phyloP scores from a whole-genome alignment of 2,888 invertebrate species.

The Podabrus alpinus region DNA sequence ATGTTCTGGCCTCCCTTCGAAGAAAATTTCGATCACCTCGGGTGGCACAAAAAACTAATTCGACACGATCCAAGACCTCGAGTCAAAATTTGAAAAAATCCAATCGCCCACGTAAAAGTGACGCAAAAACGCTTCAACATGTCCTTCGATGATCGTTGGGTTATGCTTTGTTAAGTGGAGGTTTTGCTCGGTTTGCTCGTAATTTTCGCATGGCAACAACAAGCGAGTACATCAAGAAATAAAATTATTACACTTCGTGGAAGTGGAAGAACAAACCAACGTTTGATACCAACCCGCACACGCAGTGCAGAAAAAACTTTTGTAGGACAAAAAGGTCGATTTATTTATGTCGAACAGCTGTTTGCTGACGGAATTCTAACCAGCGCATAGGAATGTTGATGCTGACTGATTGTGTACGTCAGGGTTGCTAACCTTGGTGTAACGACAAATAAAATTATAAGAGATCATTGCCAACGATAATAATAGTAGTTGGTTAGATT shows the following conservation, averaged over 20 bases:
- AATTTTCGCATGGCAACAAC: not conserved
- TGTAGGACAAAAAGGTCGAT: conserved; percentile 32
- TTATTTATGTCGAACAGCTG: conserved; percentile 36
- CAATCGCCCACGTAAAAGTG: not conserved
- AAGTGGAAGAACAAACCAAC: conserved; percentile 2
- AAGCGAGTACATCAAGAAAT: not conserved
- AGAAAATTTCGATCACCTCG: not conserved
- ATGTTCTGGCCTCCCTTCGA: not conserved
- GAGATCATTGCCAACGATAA: not conserved
- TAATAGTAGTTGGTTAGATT: not conserved
- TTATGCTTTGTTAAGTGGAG: not conserved
- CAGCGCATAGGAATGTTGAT: conserved; percentile 4
- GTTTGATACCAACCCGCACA: not conserved
- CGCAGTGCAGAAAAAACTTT: conserved; percentile 7
- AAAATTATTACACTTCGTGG: not conserved
- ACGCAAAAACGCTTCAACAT: not conserved
- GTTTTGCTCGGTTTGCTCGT: not conserved
- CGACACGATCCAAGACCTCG: not conserved
- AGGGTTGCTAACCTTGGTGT: conserved; percentile 26
- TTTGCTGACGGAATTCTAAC: conserved; percentile 22
- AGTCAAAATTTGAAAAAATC: not conserved
- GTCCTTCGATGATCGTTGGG: not conserved
- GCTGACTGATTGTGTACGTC: conserved; percentile 11
- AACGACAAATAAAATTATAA: conserved; percentile 26
- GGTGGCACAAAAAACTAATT: not conserved